These are phyloP conservation scores for Hippoglossus hippoglossus DNA, from an alignment of 2,797 vertebrate species.

Conservation along the genomic window DNA sequence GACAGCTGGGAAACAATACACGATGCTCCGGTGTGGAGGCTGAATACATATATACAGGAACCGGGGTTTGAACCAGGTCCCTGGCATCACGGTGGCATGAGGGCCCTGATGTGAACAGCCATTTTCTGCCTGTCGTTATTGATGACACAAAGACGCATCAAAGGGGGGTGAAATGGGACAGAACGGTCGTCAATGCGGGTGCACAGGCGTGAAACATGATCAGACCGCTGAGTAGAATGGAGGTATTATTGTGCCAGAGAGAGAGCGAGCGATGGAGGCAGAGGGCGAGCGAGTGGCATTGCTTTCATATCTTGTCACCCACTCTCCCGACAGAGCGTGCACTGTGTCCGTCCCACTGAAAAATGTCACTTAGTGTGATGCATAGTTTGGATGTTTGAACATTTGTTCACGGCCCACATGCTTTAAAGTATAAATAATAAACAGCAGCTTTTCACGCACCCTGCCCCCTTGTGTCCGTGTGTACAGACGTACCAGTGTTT, in stretches of 20 bases:
- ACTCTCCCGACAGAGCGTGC: constrained; percentile 61
- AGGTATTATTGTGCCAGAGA: constrained; percentile 63
- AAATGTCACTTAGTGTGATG: constrained; percentile 40
- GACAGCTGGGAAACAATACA: constrained; percentile 45
- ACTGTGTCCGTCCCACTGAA: constrained; percentile 43
- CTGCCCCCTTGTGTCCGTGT: too few species aligned
- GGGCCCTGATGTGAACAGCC: constrained; percentile 29
- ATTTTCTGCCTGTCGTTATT: constrained; percentile 67
- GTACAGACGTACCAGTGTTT: too few species aligned
- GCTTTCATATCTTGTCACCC: constrained; percentile 75
- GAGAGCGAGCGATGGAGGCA: constrained; percentile 33
- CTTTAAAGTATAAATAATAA: too few species aligned
- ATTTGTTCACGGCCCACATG: constrained; percentile 54
- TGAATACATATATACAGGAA: constrained; percentile 1
- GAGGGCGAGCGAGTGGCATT: constrained; percentile 57
- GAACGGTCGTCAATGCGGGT: constrained; percentile 53
- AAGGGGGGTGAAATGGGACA: constrained; percentile 57
- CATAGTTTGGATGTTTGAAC: constrained; percentile 59
- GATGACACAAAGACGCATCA: constrained; percentile 65
- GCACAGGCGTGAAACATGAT: constrained; percentile 75
- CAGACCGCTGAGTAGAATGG: constrained; percentile 68
- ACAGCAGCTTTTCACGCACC: too few species aligned
- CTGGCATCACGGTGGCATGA: constrained; percentile 32
- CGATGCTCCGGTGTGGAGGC: constrained; percentile 7
- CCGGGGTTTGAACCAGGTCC: constrained; percentile 24